Percentiles rank a stretch among this genome's conserved stretches.
These are phyloP conservation scores for Bubalus kerabau DNA, from an alignment of 2,113 vertebrate species.

Conservation along the genomic window DNA sequence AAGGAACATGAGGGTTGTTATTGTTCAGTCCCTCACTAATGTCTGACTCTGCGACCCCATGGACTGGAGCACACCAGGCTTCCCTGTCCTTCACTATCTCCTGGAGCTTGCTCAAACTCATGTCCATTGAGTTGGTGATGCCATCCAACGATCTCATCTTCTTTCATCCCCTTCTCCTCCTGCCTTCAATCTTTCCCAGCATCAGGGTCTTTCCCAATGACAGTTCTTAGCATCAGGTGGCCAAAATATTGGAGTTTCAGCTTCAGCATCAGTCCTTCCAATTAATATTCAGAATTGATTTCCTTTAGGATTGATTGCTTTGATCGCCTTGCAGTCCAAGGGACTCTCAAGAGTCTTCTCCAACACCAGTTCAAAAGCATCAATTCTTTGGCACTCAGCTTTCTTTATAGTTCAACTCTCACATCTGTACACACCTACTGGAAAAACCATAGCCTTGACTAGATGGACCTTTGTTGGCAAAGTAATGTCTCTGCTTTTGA, in stretches of 20 bases:
- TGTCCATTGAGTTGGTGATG: neutral
- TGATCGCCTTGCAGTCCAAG: neutral
- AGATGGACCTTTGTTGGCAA: neutral
- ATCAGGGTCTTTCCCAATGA: neutral
- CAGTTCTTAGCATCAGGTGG: neutral
- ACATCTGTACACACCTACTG: neutral
- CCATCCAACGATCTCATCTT: neutral
- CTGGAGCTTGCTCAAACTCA: neutral
- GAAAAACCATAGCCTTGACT: neutral
- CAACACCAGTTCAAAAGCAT: neutral
- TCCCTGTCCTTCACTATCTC: neutral
- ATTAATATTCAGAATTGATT: neutral
- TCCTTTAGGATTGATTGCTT: neutral
- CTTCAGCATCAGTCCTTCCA: neutral
- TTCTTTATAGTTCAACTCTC: neutral
- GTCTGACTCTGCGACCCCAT: neutral
- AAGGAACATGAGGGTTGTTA: neutral
- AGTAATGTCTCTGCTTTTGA: neutral
- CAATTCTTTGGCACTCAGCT: neutral
- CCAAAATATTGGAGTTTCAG: neutral
- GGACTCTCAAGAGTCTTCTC: neutral
- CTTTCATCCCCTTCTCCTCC: neutral
- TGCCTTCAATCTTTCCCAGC: neutral
- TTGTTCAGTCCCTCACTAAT: neutral
- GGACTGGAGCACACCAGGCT: neutral